Evolutionary conservation across 2,113 vertebrate species (phyloP).

Genomic region (Vireo altiloquus): DNA sequence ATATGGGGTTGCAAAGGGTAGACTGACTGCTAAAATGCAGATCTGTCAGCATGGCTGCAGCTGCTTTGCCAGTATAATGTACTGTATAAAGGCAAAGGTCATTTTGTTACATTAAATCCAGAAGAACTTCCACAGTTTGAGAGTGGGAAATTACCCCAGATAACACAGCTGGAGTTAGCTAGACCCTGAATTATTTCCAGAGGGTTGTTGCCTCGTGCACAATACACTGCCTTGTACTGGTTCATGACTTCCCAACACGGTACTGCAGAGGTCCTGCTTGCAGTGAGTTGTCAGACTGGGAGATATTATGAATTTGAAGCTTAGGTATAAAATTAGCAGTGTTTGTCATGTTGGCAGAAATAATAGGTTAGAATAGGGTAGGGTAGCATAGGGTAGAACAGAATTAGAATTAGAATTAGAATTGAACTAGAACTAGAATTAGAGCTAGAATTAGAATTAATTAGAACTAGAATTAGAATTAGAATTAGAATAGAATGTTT

Average conservation of each 20-base stretch:
- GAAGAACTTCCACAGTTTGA: neutral
- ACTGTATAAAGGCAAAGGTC: neutral
- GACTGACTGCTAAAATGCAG: neutral
- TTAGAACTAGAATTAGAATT: neutral
- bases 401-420: neutral
- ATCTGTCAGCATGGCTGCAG: neutral
- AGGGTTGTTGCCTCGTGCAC: neutral
- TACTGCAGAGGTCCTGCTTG: neutral
- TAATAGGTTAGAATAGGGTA: neutral
- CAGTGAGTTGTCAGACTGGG: neutral
- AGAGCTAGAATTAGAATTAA: neutral
- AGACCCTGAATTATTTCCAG: neutral
- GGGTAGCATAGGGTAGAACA: neutral
- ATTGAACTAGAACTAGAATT: neutral
- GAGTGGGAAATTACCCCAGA: neutral
- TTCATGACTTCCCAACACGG: neutral
- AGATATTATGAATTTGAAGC: neutral
- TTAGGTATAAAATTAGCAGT: neutral
- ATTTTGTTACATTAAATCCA: neutral
- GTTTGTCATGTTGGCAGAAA: neutral
- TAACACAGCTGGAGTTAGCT: neutral
- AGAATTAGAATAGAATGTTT: neutral
- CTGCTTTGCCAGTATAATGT: neutral
- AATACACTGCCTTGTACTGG: neutral
- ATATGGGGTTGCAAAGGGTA: neutral